Percentiles rank a stretch among this genome's conserved stretches.
Evolutionary conservation across 2,113 vertebrate genomes (phyloP).

Genomic region (Acinonyx jubatus): DNA sequence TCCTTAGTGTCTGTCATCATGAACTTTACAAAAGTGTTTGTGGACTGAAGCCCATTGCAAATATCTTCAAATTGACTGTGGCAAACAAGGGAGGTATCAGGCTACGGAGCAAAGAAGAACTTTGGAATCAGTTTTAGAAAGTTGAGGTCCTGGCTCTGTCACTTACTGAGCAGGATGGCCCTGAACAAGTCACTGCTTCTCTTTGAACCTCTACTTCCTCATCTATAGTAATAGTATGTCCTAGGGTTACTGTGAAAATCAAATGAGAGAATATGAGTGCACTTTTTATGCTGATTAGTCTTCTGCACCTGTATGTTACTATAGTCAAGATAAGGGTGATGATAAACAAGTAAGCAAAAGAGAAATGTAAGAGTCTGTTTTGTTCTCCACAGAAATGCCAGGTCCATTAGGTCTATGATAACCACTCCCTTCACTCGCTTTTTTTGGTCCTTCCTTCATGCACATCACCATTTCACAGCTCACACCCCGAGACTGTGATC

Average conservation of each 20-base stretch:
- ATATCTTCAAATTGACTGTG: not conserved
- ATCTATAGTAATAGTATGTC: not conserved
- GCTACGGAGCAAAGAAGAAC: not conserved
- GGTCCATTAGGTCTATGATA: not conserved
- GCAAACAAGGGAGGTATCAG: not conserved
- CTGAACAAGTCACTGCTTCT: not conserved
- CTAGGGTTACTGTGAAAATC: not conserved
- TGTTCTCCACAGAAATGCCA: not conserved
- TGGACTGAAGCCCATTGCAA: not conserved
- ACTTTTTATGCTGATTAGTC: not conserved
- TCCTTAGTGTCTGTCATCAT: not conserved
- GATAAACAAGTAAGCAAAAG: not conserved
- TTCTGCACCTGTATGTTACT: not conserved
- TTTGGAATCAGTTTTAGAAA: not conserved
- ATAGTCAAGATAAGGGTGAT: not conserved
- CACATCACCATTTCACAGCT: not conserved
- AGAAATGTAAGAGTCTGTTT: not conserved
- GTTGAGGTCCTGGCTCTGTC: not conserved
- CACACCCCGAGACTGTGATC: not conserved
- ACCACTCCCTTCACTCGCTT: not conserved
- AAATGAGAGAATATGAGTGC: not conserved
- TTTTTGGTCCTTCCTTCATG: not conserved
- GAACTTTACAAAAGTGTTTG: not conserved
- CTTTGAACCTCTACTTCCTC: not conserved
- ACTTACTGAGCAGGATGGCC: no score